Conservation (phyloP, 2,888 invertebrate genomes). For the Drosophila nigricruria region DNA sequence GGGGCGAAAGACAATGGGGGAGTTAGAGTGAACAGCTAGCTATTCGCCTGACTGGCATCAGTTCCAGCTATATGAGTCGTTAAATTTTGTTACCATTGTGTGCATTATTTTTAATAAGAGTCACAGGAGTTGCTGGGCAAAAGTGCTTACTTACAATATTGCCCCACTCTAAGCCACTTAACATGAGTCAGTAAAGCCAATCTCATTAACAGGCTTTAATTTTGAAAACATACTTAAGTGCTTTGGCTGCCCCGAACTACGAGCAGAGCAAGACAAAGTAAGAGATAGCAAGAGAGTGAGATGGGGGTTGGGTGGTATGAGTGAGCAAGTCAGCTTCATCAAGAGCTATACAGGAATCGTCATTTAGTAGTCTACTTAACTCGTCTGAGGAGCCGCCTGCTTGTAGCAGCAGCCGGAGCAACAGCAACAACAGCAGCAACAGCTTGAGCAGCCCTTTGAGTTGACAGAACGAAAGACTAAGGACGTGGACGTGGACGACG, state of each 20-base stretch:
- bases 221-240: slow-evolving; percentile 81
- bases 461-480: slow-evolving; percentile 23
- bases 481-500: slow-evolving; percentile 5
- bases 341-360: slow-evolving; percentile 49
- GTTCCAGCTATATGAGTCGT: slow-evolving; percentile 25
- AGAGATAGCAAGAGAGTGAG: slow-evolving; percentile 12
- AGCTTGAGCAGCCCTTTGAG: slow-evolving; percentile 70
- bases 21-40: not conserved
- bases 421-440: slow-evolving; percentile 56
- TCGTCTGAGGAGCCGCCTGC: slow-evolving; percentile 74
- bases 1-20: not conserved
- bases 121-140: slow-evolving; percentile 13
- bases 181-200: slow-evolving; percentile 80
- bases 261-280: slow-evolving; percentile 1
- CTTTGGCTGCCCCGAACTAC: slow-evolving; percentile 33
- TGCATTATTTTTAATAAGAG: slow-evolving; percentile 76
- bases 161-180: slow-evolving; percentile 77
- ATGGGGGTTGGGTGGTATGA: not conserved
- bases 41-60: slow-evolving; percentile 3
- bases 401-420: slow-evolving; percentile 59
- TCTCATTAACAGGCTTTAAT: slow-evolving; percentile 81
- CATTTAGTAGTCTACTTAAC: slow-evolving; percentile 82
- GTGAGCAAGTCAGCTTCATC: slow-evolving; percentile 33
- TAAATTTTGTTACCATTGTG: slow-evolving; percentile 64
- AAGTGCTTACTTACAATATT: slow-evolving; percentile 78